phyloP scores from a whole-genome alignment of 2,888 invertebrate genomes.

The Apotomis betuletana region DNA sequence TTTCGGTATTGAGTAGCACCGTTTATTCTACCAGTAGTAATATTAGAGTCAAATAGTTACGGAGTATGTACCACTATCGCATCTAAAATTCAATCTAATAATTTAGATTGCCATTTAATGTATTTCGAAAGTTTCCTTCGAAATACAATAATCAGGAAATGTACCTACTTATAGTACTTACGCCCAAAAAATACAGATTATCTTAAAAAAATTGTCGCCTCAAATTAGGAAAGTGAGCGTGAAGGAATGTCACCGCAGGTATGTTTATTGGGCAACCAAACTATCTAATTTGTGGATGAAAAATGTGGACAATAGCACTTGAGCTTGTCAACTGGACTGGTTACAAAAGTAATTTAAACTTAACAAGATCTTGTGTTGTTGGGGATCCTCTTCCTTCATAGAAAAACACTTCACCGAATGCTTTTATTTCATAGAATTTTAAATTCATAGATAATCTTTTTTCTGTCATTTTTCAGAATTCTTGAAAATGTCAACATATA shows the following conservation, averaged over 20 bases:
- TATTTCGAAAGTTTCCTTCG: no score
- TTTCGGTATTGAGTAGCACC: neutral
- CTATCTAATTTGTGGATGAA: constrained; percentile 34
- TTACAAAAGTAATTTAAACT: constrained; percentile 16
- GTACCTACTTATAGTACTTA: neutral
- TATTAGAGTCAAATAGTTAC: no score
- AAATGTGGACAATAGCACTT: constrained; percentile 29
- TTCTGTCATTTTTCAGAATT: no score
- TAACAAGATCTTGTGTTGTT: constrained; percentile 6
- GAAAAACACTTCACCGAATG: no score
- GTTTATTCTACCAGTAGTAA: no score
- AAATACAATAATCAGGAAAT: neutral
- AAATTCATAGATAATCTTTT: no score
- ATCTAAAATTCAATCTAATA: no score
- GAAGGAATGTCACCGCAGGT: constrained; percentile 50
- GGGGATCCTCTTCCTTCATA: no score
- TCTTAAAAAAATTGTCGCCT: constrained; percentile 44
- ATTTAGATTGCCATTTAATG: no score
- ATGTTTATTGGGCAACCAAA: constrained; percentile 37
- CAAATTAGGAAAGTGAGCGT: constrained; percentile 53
- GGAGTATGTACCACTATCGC: no score
- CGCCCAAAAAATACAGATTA: constrained; percentile 8
- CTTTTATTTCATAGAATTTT: no score
- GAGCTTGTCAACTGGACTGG: constrained; percentile 1
- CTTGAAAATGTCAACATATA: no score